Conservation (phyloP, 2,113 vertebrate genomes). For the Anoura caudifer region DNA sequence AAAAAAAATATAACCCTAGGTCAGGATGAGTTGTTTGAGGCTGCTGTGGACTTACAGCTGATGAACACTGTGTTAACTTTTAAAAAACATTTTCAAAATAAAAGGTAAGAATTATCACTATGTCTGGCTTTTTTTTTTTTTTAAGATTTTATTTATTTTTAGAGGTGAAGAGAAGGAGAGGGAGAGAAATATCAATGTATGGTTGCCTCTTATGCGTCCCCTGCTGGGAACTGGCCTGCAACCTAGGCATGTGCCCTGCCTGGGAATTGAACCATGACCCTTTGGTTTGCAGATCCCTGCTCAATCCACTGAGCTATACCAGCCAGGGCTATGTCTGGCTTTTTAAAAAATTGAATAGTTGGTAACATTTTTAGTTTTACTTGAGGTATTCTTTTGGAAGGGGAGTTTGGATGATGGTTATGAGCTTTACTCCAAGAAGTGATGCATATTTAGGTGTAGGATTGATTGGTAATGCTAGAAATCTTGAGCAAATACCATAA, state of each 20-base stretch:
- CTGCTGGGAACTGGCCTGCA: too few relatives aligned
- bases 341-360: not conserved
- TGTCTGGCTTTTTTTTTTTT: not conserved
- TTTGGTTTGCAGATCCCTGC: too few relatives aligned
- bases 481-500: not conserved
- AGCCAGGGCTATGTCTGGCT: not conserved
- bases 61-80: not conserved
- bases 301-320: too few relatives aligned
- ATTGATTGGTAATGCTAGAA: not conserved
- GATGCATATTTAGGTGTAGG: not conserved
- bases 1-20: not conserved
- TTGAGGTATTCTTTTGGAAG: not conserved
- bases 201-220: too few relatives aligned
- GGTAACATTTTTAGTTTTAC: not conserved
- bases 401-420: not conserved
- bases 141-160: too few relatives aligned
- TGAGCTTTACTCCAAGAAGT: not conserved
- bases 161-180: too few relatives aligned
- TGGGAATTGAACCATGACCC: too few relatives aligned
- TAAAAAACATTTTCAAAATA: not conserved
- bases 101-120: not conserved
- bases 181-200: too few relatives aligned
- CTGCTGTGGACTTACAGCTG: not conserved
- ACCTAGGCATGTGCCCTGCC: too few relatives aligned
- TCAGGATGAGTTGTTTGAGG: not conserved